phyloP scores from a whole-genome alignment of 2,113 vertebrate genomes.

The Tachycineta bicolor region DNA sequence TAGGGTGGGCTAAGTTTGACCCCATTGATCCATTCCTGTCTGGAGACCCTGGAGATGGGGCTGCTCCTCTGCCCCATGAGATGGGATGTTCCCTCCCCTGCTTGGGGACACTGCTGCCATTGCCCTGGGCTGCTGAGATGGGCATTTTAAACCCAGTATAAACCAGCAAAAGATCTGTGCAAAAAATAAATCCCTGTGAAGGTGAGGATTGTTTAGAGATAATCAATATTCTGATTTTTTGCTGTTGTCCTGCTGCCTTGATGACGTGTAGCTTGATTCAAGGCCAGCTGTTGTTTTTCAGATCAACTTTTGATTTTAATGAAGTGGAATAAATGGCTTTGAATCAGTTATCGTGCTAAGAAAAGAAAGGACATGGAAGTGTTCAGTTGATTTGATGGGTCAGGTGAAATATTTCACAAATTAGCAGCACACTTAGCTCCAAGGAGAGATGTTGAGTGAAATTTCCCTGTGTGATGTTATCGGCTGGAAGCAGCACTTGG shows the following conservation, averaged over 20 bases:
- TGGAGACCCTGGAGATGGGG: not conserved
- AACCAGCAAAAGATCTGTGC: rapidly evolving
- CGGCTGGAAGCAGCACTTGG: not conserved
- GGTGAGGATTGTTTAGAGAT: not conserved
- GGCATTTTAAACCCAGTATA: rapidly evolving
- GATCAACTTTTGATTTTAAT: not conserved
- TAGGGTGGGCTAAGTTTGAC: too few species aligned
- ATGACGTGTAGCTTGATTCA: not conserved
- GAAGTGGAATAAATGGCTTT: not conserved
- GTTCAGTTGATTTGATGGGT: not conserved
- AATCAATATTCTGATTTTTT: not conserved
- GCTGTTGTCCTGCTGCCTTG: not conserved
- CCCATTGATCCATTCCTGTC: rapidly evolving
- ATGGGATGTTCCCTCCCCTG: not conserved
- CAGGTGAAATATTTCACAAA: not conserved
- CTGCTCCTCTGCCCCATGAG: not conserved
- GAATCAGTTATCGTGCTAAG: not conserved
- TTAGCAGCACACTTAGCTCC: not conserved
- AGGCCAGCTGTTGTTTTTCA: not conserved
- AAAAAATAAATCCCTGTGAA: rapidly evolving
- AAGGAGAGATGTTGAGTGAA: not conserved
- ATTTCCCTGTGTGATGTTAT: not conserved
- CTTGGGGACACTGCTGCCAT: too few species aligned
- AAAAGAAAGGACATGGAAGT: not conserved
- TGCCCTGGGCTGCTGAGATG: rapidly evolving